Evolutionary conservation across 2,113 vertebrate species (phyloP), one percentile per base, ranked within the genome.

Genomic region (Pyrgilauda ruficollis): DNA sequence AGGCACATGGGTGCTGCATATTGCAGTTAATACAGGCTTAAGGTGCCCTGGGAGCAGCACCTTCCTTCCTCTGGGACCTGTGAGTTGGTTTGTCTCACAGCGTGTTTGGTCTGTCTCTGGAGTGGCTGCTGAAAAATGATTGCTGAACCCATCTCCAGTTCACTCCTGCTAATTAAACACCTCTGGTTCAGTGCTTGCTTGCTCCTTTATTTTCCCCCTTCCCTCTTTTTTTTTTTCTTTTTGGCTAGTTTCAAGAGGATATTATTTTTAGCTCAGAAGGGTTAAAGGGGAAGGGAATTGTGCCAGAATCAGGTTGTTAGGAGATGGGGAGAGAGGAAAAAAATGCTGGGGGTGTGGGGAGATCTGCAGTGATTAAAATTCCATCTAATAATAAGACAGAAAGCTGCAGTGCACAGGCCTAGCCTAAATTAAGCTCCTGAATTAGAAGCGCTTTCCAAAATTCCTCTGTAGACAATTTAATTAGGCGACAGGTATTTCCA

Each of bases 261-360:
- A 94, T 97, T 98, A 97, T 98, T 98, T 98, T 98, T 98, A 98
- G 97, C 97, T 96, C 88, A 13, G 8, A 92, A 96, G 96, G 97
- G 97, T 97, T 96, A 98, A 98, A 98, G 96, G 96, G 87, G 93
- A 97, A 97, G 79, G 94, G 95, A 97, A 96, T 84, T 93, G 63
- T 96, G 97, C 97, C 97, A 98, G 96, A 97, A 97, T 93, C 95
- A 95, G 96, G 96, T 97, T 97, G 93, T 97, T 97, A 96, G 90
- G 94, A 97, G 91, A 94, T 95, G 72, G 81, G 83, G 86, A 96
- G 66, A 86, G 89, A 97, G 87, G 86, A 94, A 74, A 88, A 90
- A 95, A 89, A 87, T 97, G 97, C 72, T n/a, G 94, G 92, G 84
- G 64, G 90, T 75, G 50, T 87, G 84, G 84, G 72, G 58, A 89